Percentiles rank a stretch among this genome's conserved stretches.
Conservation (phyloP, 2,113 vertebrate genomes). For the Archilochus colubris region DNA sequence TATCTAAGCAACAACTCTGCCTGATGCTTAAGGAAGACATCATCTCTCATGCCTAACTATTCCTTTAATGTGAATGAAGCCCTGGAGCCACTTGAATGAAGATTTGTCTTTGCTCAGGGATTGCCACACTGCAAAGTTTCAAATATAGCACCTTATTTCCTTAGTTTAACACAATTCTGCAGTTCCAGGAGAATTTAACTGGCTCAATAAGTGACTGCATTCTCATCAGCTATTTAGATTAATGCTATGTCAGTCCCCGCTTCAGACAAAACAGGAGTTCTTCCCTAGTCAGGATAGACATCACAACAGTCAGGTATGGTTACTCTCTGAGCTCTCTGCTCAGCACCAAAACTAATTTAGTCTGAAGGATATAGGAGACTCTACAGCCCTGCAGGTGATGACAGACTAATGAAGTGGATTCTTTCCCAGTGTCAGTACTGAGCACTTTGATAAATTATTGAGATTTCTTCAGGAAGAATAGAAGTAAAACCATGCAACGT, state of each 20-base stretch:
- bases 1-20: slow-evolving; percentile 22
- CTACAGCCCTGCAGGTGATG: background rate
- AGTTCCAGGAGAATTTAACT: background rate
- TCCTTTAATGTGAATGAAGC: background rate
- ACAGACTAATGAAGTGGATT: background rate
- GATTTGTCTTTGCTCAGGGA: background rate
- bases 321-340: background rate
- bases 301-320: background rate
- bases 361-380: background rate
- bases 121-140: background rate
- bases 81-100: background rate
- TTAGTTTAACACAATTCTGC: background rate
- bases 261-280: background rate
- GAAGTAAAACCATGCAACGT: background rate
- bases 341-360: background rate
- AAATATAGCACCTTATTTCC: background rate
- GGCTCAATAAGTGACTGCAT: background rate
- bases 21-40: background rate
- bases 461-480: background rate
- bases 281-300: background rate
- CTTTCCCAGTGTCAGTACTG: background rate
- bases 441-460: slow-evolving; percentile 6
- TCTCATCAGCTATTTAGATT: background rate
- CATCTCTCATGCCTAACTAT: background rate
- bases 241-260: background rate